phyloP scores from a whole-genome alignment of 2,797 vertebrate species.

The Ciconia nigra region DNA sequence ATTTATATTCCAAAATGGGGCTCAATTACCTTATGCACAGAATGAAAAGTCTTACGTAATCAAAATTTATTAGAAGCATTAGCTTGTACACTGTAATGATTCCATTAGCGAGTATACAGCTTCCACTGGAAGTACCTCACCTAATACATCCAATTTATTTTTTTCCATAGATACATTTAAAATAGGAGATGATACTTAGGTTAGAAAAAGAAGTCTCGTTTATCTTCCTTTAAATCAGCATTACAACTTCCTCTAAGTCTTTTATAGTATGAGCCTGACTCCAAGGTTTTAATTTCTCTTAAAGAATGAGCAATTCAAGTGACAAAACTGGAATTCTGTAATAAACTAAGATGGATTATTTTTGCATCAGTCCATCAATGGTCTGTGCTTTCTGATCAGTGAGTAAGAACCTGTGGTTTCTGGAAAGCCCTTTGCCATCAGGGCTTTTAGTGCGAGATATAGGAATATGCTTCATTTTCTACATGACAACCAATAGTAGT shows the following conservation, averaged over 20 bases:
- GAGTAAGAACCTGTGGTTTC: not conserved
- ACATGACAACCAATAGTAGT: accelerated
- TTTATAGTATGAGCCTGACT: not conserved
- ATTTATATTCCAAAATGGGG: not conserved
- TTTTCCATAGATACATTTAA: not conserved
- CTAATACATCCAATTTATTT: not conserved
- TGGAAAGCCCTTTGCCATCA: not conserved
- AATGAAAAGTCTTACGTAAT: not conserved
- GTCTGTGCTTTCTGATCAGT: not conserved
- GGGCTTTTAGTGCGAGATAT: accelerated
- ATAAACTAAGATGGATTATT: not conserved
- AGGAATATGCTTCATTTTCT: not conserved
- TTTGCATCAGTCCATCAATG: not conserved
- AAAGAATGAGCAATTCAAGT: not conserved
- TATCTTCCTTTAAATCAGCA: not conserved
- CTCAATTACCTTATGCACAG: not conserved
- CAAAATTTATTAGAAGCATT: not conserved
- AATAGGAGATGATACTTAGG: not conserved
- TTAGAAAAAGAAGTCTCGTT: not conserved
- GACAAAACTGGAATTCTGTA: not conserved
- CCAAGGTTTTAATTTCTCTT: not conserved
- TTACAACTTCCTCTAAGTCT: not conserved
- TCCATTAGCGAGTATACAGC: not conserved
- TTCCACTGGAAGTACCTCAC: not conserved
- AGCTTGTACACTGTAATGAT: not conserved